These are phyloP conservation scores for Atlantisia rogersi DNA, from an alignment of 2,113 vertebrate species.

Conservation along the genomic window DNA sequence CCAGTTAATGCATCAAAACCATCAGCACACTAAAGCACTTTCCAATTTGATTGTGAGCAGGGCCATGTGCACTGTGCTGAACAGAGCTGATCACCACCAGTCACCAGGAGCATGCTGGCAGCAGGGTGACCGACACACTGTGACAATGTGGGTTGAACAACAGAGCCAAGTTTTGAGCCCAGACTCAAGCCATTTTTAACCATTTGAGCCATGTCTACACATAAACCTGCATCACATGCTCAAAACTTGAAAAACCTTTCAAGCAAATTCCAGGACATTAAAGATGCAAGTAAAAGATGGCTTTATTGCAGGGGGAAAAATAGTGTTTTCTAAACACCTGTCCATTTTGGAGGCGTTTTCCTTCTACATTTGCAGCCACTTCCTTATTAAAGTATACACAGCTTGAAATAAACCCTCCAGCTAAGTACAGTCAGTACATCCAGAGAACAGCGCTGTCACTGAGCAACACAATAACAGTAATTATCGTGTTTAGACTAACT, in stretches of 20 bases:
- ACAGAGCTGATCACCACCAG: background rate
- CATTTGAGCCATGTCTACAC: background rate
- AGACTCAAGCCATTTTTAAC: background rate
- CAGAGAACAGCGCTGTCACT: background rate
- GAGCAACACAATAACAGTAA: background rate
- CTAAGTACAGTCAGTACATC: background rate
- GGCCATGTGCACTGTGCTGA: background rate
- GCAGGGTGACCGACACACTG: background rate
- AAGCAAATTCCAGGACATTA: background rate
- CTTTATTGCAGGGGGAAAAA: background rate
- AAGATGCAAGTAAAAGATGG: background rate
- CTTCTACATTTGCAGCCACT: background rate
- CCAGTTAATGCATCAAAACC: background rate
- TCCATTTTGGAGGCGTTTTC: background rate
- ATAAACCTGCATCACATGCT: background rate
- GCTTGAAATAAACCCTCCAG: background rate
- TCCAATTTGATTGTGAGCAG: background rate
- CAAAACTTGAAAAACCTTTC: background rate
- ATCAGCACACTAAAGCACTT: background rate
- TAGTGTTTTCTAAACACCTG: background rate
- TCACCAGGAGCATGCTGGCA: background rate
- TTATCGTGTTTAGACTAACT: background rate
- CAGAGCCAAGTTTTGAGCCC: background rate
- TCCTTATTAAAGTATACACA: background rate
- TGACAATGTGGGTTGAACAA: background rate